phyloP scores from a whole-genome alignment of 53 echinoderm and acorn worm genomes.

The Astropecten irregularis region DNA sequence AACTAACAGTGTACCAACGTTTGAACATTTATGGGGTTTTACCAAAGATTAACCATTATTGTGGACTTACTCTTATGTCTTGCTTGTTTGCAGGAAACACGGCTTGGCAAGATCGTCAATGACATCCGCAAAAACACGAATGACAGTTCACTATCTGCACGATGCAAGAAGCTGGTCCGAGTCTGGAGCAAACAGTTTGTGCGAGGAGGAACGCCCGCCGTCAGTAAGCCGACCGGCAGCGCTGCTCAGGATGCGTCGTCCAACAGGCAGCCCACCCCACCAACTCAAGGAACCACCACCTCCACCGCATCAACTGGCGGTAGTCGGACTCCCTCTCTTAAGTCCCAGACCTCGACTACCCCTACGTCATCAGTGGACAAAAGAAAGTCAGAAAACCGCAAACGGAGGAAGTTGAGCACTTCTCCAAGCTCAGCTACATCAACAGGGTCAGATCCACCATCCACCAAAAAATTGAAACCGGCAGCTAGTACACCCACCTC shows the following conservation, averaged over 20 bases:
- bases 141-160: slow-evolving; percentile 65
- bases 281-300: slow-evolving; percentile 26
- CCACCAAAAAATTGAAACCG: slow-evolving; percentile 18
- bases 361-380: slow-evolving; percentile 80
- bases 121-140: slow-evolving; percentile 87
- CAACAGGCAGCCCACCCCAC: slow-evolving; percentile 53
- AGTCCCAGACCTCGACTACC: slow-evolving; percentile 29
- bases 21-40: too few species aligned
- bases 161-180: slow-evolving; percentile 83
- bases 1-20: too few species aligned
- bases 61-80: too few species aligned
- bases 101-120: slow-evolving; percentile 94
- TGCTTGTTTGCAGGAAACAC: slow-evolving; percentile 74
- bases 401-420: slow-evolving; percentile 77
- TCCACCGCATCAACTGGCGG: background rate
- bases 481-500: slow-evolving; percentile 27
- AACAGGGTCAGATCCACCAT: slow-evolving; percentile 26
- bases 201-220: slow-evolving; percentile 43
- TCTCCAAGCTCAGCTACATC: slow-evolving; percentile 29
- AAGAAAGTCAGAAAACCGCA: slow-evolving; percentile 80
- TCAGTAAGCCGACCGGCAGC: slow-evolving; percentile 43
- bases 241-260: slow-evolving; percentile 59
- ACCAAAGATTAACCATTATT: too few species aligned
- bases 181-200: slow-evolving; percentile 95
- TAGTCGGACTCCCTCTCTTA: slow-evolving; percentile 34